Percentiles rank a stretch among this genome's conserved stretches.
Conservation (phyloP, 2,797 vertebrate species). For the Phrynocephalus guinanensis region DNA sequence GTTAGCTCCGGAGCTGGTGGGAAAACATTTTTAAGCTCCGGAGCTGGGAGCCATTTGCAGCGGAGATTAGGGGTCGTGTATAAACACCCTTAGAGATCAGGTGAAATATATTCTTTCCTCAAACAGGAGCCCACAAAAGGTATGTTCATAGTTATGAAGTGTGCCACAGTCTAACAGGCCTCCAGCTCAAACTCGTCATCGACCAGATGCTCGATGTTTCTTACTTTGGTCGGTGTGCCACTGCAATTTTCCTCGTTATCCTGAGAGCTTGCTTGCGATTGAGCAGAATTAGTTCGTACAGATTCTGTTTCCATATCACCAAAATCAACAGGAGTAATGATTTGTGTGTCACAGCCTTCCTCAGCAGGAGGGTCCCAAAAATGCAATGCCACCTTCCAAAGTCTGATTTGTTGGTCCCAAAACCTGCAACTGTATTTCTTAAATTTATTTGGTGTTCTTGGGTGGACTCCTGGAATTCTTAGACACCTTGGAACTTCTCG, state of each 20-base stretch:
- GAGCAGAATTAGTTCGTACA: slow-evolving; percentile 77
- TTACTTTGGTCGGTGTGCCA: slow-evolving; percentile 84
- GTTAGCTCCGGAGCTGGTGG: no score
- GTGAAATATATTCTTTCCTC: slow-evolving; percentile 13
- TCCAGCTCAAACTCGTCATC: slow-evolving; percentile 80
- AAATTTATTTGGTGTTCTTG: slow-evolving; percentile 97
- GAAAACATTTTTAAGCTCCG: no score
- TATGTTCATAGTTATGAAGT: slow-evolving; percentile 52
- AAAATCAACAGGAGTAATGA: slow-evolving; percentile 84
- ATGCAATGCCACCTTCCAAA: slow-evolving; percentile 97
- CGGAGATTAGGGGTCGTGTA: no score
- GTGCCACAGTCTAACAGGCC: slow-evolving; percentile 72
- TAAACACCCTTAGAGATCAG: slow-evolving; percentile 17
- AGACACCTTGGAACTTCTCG: slow-evolving; percentile 91
- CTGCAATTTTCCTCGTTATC: slow-evolving; percentile 75
- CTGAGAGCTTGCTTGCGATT: slow-evolving; percentile 72
- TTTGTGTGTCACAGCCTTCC: slow-evolving; percentile 79
- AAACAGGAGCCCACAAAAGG: slow-evolving; percentile 67
- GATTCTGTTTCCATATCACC: slow-evolving; percentile 92
- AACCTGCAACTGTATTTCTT: slow-evolving; percentile 97
- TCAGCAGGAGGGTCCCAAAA: slow-evolving; percentile 92
- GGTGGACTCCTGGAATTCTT: slow-evolving; percentile 90
- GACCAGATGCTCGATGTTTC: slow-evolving; percentile 72
- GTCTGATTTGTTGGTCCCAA: slow-evolving; percentile 97
- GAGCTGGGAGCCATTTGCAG: no score